Base-by-base conservation (phyloP, 1,140 invertebrate genomes). In the Anastrepha obliqua region DNA sequence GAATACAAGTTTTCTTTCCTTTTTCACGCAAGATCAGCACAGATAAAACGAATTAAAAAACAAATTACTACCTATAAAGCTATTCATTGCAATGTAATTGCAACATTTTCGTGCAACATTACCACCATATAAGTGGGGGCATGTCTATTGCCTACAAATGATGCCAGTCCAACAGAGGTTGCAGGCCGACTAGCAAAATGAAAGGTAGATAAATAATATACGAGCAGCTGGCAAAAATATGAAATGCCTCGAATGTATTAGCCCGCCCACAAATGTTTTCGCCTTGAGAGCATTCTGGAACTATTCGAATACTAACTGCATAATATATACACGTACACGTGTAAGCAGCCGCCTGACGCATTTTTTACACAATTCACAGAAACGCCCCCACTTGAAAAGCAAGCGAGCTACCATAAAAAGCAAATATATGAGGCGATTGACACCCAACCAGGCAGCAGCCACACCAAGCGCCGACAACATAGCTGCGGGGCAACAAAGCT, bases 371-470 rank as follows among this genome's bases (percentile, higher is more conserved):
- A 81, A 55, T 55, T 81, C 74, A 81, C 74, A 81, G 74, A 51
- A 17, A 81, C 74, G 74, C 47, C 74, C 47, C 74, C 74, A 20
- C 44, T 55, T 20, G 74, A 55, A 51, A 81, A 8, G 74, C n/a
- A 81, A 55, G 17, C 47, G 55, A 20, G 74, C 74, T 81, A 81
- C 74, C 47, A 81, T 81, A 81, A 81, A 81, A 81, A 55, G 74
- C 47, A 81, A 81, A 81, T 81, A 81, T 81, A 81, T 81, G 74
- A 81, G 74, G 47, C 74, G 74, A 55, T 81, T 81, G 74, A 81
- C 74, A 81, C 74, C 74, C 74, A 81, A 81, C 74, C 44, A 51
- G 51, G 47, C 74, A 81, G 74, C 74, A 81, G n/a, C n/a, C 44
- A n/a, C 74, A 51, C 15, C 42, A 81, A 74, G 67, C 67, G 74